Base-by-base conservation (phyloP, 2,113 vertebrate species). In the Gymnorhina tibicen region DNA sequence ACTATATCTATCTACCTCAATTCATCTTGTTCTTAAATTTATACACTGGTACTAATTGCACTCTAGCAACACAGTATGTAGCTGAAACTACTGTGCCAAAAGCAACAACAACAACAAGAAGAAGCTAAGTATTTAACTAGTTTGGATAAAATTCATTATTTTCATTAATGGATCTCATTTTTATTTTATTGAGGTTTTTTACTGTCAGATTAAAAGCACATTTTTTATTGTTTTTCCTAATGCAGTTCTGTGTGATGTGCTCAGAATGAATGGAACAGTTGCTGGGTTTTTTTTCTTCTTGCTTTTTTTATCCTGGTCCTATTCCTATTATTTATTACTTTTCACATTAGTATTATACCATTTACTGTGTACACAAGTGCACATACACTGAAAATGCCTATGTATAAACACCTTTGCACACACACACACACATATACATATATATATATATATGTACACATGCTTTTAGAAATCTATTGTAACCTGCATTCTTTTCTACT, bases 91-190 rank as follows among this genome's bases (percentile, higher is more conserved):
- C 91, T 95, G 89, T 89, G 91, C 93, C 52, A 68, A 85, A 35
- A 64, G 68, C 81, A 63, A 27, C 3, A 52, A 79, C 80, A 46
- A n/a, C n/a, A 23, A 3, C 28, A 77, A 39, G 30, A 16, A 21
- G 2, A 79, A 96, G 41, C 37, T 68, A 97, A 96, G 92, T 94
- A 90, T 97, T 97, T 95, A 97, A 97, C 81, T 50, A 91, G 91
- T 96, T 97, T 94, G 95, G 92, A 96, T 96, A 95, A 97, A 95
- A 96, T 96, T 95, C 94, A 97, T 98, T 98, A 81, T 98, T 98
- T 98, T 98, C 96, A 98, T 97, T 98, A 98, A 98, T 97, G 94
- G 94, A 94, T 91, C 96, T 98, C 94, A 97, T 97, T 97, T 97
- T 97, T 98, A 97, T 97, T 98, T 97, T 97, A 97, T 95, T 96